Evolutionary conservation across 2,113 vertebrate species (phyloP), one percentile per base, ranked within the genome.

Genomic region (Anseranas semipalmata): DNA sequence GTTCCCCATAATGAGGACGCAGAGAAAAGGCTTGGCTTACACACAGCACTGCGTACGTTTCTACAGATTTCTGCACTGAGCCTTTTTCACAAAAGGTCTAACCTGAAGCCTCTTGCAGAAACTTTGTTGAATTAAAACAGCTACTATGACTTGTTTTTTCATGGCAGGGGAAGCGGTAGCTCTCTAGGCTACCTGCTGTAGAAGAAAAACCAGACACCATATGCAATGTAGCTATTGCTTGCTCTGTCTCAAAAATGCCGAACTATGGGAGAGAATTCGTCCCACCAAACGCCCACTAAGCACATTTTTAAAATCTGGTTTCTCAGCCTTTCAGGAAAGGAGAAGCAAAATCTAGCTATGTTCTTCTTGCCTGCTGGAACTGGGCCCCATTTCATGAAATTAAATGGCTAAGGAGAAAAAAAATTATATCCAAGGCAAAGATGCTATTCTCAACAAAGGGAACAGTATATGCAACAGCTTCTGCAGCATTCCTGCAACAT

Each of bases 261-360:
- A 98, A 89, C 94, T 62, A 80, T n/a, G 68, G 95, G 95, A 96
- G 88, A 97, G 94, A 97, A 89, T 96, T 94, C 97, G 46, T 96
- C 97, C 96, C 95, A 96, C 97, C 89, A 85, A 96, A 97, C 97
- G 89, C 98, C 98, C 97, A 98, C 97, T 68, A 91, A 97, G 91
- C 93, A 92, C 97, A 97, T 97, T 97, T 98, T 97, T 97, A 76
- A 96, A 96, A 97, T 95, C 97, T 90, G 76, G 91, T 97, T 98
- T 97, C 97, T 94, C 96, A 97, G 97, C 89, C 98, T 97, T 94
- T 96, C 96, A 97, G 97, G 97, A 97, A 98, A 97, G 96, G 90
- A 97, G 96, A 97, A 96, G 96, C 83, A 91, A 93, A 97, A 90
- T 97, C 94, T 93, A 88, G 87, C 8, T 92, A 58, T 94, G 85